Percentiles rank a stretch among this genome's conserved stretches.
These are phyloP conservation scores for Albula goreensis DNA, from an alignment of 2,113 vertebrate genomes.

Conservation along the genomic window DNA sequence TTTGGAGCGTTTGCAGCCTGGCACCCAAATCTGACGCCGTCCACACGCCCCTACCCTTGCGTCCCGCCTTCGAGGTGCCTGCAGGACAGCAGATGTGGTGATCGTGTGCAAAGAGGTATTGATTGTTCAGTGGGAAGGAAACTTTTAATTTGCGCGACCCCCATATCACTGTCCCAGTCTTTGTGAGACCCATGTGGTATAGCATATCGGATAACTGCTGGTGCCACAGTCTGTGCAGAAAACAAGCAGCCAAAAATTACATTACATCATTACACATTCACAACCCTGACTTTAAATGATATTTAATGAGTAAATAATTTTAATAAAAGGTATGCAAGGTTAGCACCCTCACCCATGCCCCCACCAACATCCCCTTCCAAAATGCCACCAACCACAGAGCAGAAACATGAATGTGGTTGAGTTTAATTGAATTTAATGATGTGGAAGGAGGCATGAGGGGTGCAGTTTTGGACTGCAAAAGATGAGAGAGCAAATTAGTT, in stretches of 20 bases:
- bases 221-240: background rate
- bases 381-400: too few species aligned
- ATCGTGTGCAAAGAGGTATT: background rate
- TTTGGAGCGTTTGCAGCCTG: slow-evolving; percentile 11
- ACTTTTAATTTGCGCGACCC: slow-evolving; percentile 33
- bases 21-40: background rate
- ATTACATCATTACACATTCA: too few species aligned
- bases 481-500: too few species aligned
- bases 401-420: too few species aligned
- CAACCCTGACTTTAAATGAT: too few species aligned
- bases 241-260: background rate
- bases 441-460: too few species aligned
- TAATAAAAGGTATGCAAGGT: too few species aligned
- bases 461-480: too few species aligned
- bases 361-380: too few species aligned
- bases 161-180: background rate
- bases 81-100: background rate
- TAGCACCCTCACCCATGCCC: too few species aligned
- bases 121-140: slow-evolving; percentile 37
- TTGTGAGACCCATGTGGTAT: background rate
- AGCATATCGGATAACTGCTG: background rate
- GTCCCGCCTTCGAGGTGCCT: background rate
- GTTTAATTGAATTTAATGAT: too few species aligned
- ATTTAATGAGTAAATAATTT: too few species aligned
- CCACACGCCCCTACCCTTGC: background rate